Evolutionary conservation across 2,113 vertebrate genomes (phyloP).

Genomic region (Hipposideros armiger): DNA sequence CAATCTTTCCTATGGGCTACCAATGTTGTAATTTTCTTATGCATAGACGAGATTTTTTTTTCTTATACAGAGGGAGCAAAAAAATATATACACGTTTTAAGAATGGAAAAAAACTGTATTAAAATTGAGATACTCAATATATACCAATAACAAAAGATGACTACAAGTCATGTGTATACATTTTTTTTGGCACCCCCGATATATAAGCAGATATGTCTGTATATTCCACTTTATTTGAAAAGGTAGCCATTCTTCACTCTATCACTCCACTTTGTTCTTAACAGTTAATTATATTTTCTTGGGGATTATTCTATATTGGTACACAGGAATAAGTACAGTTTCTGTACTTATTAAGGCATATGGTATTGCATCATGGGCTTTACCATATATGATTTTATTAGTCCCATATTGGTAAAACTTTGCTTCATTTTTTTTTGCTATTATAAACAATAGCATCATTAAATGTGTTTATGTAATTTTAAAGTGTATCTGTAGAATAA

Average conservation of each 20-base stretch:
- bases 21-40: background rate
- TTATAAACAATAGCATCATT: background rate
- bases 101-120: no score
- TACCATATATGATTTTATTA: background rate
- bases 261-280: background rate
- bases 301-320: background rate
- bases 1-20: background rate
- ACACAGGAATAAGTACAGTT: background rate
- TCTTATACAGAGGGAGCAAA: no score
- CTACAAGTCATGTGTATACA: no score
- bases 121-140: no score
- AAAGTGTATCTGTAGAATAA: background rate
- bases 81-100: no score
- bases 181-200: background rate
- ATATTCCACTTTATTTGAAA: background rate
- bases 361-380: background rate
- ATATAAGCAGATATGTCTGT: background rate
- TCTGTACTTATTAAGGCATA: background rate
- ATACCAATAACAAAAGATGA: no score
- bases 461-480: background rate
- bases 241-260: background rate
- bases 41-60: background rate
- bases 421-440: background rate
- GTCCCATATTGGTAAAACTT: background rate
- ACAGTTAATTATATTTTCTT: background rate